Base-by-base conservation (phyloP, 1,140 invertebrate species). In the Diabrotica virgifera region DNA sequence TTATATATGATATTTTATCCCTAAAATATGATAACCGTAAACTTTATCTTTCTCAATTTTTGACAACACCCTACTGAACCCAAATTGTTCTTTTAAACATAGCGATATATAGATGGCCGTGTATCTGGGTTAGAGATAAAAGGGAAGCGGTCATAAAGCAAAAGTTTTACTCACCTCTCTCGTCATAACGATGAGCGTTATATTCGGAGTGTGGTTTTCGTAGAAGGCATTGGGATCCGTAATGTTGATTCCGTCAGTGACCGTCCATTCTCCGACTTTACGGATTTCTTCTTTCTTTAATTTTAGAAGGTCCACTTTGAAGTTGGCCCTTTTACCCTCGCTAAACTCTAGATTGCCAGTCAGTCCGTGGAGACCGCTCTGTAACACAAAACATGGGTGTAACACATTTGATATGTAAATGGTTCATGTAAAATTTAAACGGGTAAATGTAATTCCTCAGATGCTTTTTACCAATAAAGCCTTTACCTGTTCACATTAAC, bases 271-370 rank as follows among this genome's bases (percentile, higher is more conserved):
- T 0, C 94, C 94, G 2, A 95, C 91, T 76, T 94, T 88, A 56
- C 85, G 83, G 8, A 91, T 80, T 65, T 89, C 85, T 53, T 92
- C 89, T 36, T 89, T 88, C 56, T 89, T 88, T 62, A 96, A 78
- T 78, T 95, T 90, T 57, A 96, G 84, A 10, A 97, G 82, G 76
- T 95, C 92, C 55, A 97, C 82, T 75, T 91, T 91, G 77, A 96
- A 92, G 71, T 92, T 90, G 35, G 84, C 89, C 56, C 95, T 82
- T 65, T 87, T 87, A 0, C 94, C 94, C 75, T 93, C 88, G 66
- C 87, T 87, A 81, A 98, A 97, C 66, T 93, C 86, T 54, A 98
- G 88, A 40, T 86, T 88, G 5, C 96, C 96, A 0, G 95, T 96
- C 52, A 97, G 80, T 0, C 95, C 95, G 70, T 90, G 85, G 53